Conservation (phyloP, 2,797 vertebrate genomes). For the Sebastes dallii region DNA sequence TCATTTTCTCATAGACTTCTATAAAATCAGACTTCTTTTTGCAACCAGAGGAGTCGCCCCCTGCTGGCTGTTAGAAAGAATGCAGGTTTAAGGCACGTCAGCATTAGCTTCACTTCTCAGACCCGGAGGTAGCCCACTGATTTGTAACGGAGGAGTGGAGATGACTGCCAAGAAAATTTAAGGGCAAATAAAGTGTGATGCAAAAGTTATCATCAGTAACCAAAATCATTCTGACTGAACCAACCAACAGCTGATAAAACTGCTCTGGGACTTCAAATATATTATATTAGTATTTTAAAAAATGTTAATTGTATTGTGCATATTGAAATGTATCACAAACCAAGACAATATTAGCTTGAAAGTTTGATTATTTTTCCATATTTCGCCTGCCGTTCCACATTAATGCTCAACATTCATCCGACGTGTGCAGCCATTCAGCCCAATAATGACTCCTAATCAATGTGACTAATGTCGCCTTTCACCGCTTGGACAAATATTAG, state of each 20-base stretch:
- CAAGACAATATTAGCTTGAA: not conserved
- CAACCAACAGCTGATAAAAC: too few relatives aligned
- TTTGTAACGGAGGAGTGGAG: too few relatives aligned
- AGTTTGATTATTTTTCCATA: not conserved
- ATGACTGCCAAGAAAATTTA: not conserved
- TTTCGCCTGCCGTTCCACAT: not conserved
- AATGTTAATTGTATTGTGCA: not conserved
- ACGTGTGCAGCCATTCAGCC: conserved; percentile 17
- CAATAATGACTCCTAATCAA: conserved; percentile 66
- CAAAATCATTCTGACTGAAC: not conserved
- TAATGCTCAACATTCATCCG: not conserved
- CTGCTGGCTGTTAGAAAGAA: too few relatives aligned
- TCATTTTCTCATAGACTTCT: too few relatives aligned
- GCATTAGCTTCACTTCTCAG: too few relatives aligned
- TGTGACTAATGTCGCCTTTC: conserved; percentile 68
- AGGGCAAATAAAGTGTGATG: not conserved
- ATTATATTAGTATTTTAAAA: not conserved
- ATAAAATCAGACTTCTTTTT: too few relatives aligned
- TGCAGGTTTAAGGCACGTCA: too few relatives aligned
- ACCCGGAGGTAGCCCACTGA: too few relatives aligned
- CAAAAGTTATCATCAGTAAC: not conserved
- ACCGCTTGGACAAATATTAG: conserved; percentile 74
- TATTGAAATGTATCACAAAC: not conserved
- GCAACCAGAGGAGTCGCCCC: too few relatives aligned
- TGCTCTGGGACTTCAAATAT: too few relatives aligned